Evolutionary conservation across 2,797 vertebrate genomes (phyloP).

Genomic region (Setipinna tenuifilis): DNA sequence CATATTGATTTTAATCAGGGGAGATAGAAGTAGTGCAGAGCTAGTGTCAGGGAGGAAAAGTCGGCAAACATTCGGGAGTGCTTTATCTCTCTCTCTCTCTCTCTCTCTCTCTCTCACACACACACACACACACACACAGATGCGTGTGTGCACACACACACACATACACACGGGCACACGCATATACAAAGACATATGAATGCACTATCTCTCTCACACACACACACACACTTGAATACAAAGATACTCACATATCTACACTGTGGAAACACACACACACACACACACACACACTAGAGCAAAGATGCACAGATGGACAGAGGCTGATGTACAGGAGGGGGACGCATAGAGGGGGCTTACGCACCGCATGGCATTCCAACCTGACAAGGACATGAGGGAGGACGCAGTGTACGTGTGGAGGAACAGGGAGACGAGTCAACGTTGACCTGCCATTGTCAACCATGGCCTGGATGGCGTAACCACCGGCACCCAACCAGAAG

Average conservation of each 20-base stretch:
- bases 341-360: constrained; percentile 14
- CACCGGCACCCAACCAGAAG: neutral
- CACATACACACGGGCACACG: neutral
- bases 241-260: neutral
- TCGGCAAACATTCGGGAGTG: constrained; percentile 3
- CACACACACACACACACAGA: neutral
- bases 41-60: constrained; percentile 47
- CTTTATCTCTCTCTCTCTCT: neutral
- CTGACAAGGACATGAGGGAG: neutral
- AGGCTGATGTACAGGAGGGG: neutral
- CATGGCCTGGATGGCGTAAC: neutral
- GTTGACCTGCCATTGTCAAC: neutral
- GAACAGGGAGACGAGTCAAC: neutral
- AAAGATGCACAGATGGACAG: neutral
- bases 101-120: neutral
- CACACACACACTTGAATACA: neutral
- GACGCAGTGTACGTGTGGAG: neutral
- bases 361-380: neutral
- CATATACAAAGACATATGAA: neutral
- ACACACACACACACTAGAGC: neutral
- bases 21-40: neutral
- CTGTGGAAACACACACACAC: neutral
- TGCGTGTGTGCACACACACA: neutral
- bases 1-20: constrained; percentile 80
- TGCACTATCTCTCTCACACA: neutral